Percentiles rank a stretch among this genome's conserved stretches.
phyloP scores from a whole-genome alignment of 2,797 vertebrate genomes.

The Apogon hyalosoma region DNA sequence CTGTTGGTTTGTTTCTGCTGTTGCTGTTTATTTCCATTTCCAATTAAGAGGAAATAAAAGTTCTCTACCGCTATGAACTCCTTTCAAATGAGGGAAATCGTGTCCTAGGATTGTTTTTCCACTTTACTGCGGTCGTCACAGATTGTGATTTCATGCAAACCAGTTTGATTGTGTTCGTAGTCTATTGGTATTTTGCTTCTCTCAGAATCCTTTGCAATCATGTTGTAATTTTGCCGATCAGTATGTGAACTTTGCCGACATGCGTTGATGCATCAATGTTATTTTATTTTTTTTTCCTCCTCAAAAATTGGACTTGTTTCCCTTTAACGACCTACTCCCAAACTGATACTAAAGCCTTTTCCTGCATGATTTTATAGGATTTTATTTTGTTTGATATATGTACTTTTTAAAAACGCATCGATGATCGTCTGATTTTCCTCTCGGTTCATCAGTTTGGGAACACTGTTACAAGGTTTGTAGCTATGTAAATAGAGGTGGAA shows the following conservation, averaged over 20 bases:
- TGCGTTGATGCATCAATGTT: conserved; percentile 65
- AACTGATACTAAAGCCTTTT: conserved; percentile 80
- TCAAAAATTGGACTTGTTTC: conserved; percentile 72
- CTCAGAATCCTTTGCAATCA: conserved; percentile 79
- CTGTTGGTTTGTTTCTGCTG: conserved; percentile 71
- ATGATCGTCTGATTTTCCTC: conserved; percentile 48
- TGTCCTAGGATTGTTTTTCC: conserved; percentile 71
- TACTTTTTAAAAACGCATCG: conserved; percentile 70
- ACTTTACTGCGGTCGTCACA: conserved; percentile 70
- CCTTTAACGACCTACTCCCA: conserved; percentile 83
- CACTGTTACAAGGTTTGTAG: conserved; percentile 82
- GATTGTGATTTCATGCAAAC: conserved; percentile 82
- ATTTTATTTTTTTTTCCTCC: conserved; percentile 40
- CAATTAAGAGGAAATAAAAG: conserved; percentile 77
- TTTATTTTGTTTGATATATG: conserved; percentile 76
- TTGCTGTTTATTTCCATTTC: conserved; percentile 76
- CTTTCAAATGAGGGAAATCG: conserved; percentile 61
- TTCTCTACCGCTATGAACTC: conserved; percentile 66
- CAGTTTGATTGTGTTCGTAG: conserved; percentile 80
- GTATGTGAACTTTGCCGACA: conserved; percentile 75
- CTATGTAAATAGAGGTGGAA: conserved; percentile 85
- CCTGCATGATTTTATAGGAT: conserved; percentile 83
- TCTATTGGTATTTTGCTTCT: conserved; percentile 81
- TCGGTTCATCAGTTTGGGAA: conserved; percentile 80
- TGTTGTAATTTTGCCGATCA: conserved; percentile 78